Evolutionary conservation across 2,888 invertebrate genomes (phyloP), one percentile per base, ranked within the genome.

Genomic region (Pyrochroa serraticornis): DNA sequence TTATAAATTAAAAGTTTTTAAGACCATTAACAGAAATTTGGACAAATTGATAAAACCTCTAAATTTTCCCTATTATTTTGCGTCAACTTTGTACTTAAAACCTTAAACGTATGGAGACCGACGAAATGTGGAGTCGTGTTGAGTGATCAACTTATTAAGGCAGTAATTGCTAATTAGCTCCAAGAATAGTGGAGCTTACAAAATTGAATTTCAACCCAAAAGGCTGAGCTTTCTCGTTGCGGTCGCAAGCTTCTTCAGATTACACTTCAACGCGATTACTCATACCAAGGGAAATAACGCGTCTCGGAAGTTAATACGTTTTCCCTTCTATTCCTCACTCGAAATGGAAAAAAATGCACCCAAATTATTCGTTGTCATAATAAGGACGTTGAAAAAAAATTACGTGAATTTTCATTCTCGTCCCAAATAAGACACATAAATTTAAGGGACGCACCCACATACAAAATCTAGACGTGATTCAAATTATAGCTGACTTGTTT

Each of bases 251-350:
- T 52, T 44, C 48, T 55, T 48, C 48, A 48, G 38, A 55, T 48
- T 55, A 48, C 48, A 43, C 55, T 44, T 55, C 36, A 47, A 22
- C 33, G 44, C 44, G 55, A 42, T 48, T 55, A 55, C 55, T 55
- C 48, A 55, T 55, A 55, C 55, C 55, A 55, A 43, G 55, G 55
- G 55, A 55, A 55, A 55, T 55, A 48, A 55, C 55, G 31, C 31
- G 38, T 52, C 44, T 38, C 44, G 52, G 44, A 52, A 52, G 52
- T 44, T 52, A 52, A 52, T 52, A 52, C 44, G 44, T 44, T 52
- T 45, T 52, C 52, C 38, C 44, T 52, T 52, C 43, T 44, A 52
- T 52, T 52, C 44, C 52, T 44, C 44, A 52, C 44, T 32, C 33
- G 50, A 32, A 45, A 52, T 44, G 52, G 44, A 44, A 52, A 52